Base-by-base conservation (phyloP, 2,113 vertebrate species). In the Alaudala cheleensis region DNA sequence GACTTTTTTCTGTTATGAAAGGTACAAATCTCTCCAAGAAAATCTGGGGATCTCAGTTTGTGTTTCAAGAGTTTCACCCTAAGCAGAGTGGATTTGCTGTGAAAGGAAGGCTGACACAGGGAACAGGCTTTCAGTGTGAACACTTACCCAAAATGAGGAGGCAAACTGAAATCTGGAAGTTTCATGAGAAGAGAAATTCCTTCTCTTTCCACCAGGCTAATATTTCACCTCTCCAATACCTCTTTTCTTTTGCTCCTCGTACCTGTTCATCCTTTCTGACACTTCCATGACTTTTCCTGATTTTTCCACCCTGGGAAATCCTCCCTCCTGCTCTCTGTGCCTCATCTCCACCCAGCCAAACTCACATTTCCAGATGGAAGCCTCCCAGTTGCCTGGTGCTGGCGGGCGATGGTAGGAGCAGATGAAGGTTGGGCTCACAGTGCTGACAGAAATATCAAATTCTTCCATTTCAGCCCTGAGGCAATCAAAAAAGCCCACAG, bases 401-500 rank as follows among this genome's bases (percentile, higher is more conserved):
- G 97, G 88, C 5, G 95, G 67, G 10, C 23, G 51, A 13, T 92
- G 82, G 74, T 97, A 96, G 0, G 98, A 98, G 5, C 98, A 98
- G 97, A 99, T 98, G 96, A 99, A 99, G 28, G 99, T 99, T 17
- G 99, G 99, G 94, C 97, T 99, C 93, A 99, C 98, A 12, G 98
- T 99, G 98, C 99, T 99, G 87, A 99, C 98, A 3, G 97, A 97
- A 23, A 99, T 98, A 23, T 99, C 98, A 3, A 98, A 99, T 92
- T 99, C 99, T 95, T 99, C 98, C 96, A 99, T 98, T 86, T 99
- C 99, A 1, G 99, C 98, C 79, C 99, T 96, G 73, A 99, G 98
- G 72, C 99, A 99, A 95, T 99, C 99, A 14, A 99, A 99, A 97
- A 99, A 99, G 11, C 99, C 99, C n/a, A 99, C 98, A 3, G 97